Conservation (phyloP, 1,140 invertebrate genomes). For the Trypoxylus dichotomus region DNA sequence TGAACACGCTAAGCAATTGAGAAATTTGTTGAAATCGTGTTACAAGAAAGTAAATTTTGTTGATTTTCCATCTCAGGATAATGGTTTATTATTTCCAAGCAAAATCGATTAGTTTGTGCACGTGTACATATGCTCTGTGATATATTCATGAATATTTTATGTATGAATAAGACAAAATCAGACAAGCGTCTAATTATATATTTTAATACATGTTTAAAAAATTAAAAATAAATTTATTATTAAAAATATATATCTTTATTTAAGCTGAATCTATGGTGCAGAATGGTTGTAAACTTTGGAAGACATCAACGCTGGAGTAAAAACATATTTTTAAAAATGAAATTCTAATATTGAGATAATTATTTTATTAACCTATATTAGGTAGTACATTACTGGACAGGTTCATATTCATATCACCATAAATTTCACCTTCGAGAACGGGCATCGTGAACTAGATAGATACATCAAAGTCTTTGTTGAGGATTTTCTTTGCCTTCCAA, state of each 20-base stretch:
- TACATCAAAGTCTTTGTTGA: no score
- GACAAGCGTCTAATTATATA: neutral
- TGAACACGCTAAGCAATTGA: conserved; percentile 72
- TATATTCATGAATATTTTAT: neutral
- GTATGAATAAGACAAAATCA: neutral
- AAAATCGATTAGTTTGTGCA: neutral
- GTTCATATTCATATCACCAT: no score
- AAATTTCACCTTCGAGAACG: no score
- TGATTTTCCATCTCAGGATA: conserved; percentile 36
- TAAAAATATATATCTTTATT: neutral
- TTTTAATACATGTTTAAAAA: neutral
- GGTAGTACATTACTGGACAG: no score
- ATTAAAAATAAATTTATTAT: neutral
- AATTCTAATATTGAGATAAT: no score
- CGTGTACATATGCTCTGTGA: neutral
- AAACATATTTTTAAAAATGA: no score
- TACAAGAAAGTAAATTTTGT: conserved; percentile 60
- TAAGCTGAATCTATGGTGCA: neutral
- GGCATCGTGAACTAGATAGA: no score
- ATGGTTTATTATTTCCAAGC: conserved; percentile 5
- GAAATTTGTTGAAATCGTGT: conserved; percentile 60
- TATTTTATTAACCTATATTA: no score
- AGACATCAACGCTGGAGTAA: no score
- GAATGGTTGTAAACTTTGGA: no score
- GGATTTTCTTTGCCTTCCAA: no score